Evolutionary conservation across 2,113 vertebrate genomes (phyloP).

Genomic region (Climacteris rufus): DNA sequence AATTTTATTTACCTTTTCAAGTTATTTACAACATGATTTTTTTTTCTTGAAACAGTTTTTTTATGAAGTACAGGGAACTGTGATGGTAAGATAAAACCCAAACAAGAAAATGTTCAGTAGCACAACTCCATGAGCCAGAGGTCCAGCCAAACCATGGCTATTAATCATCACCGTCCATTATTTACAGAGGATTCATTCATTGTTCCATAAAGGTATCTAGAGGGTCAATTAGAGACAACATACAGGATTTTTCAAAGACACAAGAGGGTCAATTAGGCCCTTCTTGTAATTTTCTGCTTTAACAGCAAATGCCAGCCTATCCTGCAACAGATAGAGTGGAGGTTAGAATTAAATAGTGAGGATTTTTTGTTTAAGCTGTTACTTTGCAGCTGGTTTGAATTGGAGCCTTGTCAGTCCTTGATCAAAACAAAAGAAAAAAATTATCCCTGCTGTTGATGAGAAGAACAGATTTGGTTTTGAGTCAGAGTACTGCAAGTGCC

Average conservation of each 20-base stretch:
- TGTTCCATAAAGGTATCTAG: slow-evolving; percentile 86
- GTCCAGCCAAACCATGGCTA: slow-evolving; percentile 80
- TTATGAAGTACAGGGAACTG: slow-evolving; percentile 33
- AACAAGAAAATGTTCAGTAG: neutral
- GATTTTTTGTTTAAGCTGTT: slow-evolving; percentile 7
- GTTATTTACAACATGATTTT: slow-evolving; percentile 22
- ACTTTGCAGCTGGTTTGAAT: slow-evolving; percentile 17
- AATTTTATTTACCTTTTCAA: neutral
- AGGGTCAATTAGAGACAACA: slow-evolving; percentile 93
- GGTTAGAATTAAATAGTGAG: slow-evolving; percentile 72
- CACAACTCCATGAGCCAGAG: slow-evolving; percentile 64
- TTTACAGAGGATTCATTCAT: slow-evolving; percentile 88
- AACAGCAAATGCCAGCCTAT: slow-evolving; percentile 80
- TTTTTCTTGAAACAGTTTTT: slow-evolving; percentile 27
- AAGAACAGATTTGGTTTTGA: slow-evolving; percentile 36
- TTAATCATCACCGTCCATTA: slow-evolving; percentile 90
- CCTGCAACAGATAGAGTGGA: slow-evolving; percentile 63
- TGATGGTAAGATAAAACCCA: neutral
- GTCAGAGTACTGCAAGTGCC: neutral
- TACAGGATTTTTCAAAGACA: slow-evolving; percentile 85
- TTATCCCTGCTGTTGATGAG: neutral
- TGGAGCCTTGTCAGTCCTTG: slow-evolving; percentile 1
- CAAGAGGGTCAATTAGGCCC: slow-evolving; percentile 93
- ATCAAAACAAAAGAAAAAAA: slow-evolving; percentile 11
- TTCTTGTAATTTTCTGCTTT: slow-evolving; percentile 87